Evolutionary conservation across 2,888 invertebrate genomes (phyloP).

Genomic region (Gryllus longicercus): DNA sequence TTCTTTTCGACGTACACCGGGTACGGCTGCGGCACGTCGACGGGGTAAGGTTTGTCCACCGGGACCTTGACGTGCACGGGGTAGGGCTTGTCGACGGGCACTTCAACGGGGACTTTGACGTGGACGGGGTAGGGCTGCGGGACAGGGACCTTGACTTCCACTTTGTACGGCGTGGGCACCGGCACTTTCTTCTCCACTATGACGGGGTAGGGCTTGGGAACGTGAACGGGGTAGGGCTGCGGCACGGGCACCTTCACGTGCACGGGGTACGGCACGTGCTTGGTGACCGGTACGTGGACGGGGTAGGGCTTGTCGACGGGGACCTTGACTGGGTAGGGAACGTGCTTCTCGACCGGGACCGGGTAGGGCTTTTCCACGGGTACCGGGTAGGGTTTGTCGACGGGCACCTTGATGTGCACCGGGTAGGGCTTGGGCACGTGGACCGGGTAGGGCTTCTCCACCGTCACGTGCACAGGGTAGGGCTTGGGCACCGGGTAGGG

Average conservation of each 20-base stretch:
- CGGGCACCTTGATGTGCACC: background rate
- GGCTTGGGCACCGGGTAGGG: conserved; percentile 60
- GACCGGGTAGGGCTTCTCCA: conserved; percentile 26
- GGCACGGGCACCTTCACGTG: conserved; percentile 68
- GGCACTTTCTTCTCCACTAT: conserved; percentile 36
- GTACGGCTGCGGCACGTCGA: conserved; percentile 53
- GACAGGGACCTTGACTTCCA: conserved; percentile 50
- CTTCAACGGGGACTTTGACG: conserved; percentile 26
- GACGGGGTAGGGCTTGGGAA: conserved; percentile 64
- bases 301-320: conserved; percentile 66
- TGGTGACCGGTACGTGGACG: conserved; percentile 63
- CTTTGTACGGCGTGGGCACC: conserved; percentile 54
- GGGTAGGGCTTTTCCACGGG: background rate
- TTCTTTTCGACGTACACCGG: conserved; percentile 41
- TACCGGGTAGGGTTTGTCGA: background rate
- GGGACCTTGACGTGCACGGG: conserved; percentile 38
- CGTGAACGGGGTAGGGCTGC: conserved; percentile 66
- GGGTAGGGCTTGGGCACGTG: conserved; percentile 28
- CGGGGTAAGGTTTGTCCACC: conserved; percentile 58
- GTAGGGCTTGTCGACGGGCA: conserved; percentile 22
- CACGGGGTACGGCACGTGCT: conserved; percentile 42
- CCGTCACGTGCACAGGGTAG: conserved; percentile 49
- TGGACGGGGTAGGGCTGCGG: conserved; percentile 25
- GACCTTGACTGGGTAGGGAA: conserved; percentile 55
- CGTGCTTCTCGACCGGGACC: conserved; percentile 32